These are phyloP conservation scores for Xestia ashworthii DNA, from an alignment of 2,888 invertebrate species.

Conservation along the genomic window DNA sequence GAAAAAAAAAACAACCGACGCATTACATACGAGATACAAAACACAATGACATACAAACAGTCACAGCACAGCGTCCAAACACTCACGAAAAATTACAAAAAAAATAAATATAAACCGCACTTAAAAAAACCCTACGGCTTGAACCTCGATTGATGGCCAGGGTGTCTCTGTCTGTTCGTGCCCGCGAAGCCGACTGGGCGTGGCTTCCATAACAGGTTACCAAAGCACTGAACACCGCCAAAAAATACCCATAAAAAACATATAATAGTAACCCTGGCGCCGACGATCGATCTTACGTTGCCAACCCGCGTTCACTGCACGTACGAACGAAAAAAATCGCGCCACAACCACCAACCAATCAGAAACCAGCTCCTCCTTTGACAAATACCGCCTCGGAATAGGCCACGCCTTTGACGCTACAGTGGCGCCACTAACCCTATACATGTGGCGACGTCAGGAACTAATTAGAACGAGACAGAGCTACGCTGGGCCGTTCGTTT, in stretches of 20 bases:
- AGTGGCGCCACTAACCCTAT: constrained; percentile 83
- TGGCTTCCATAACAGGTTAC: constrained; percentile 88
- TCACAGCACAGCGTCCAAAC: constrained; percentile 82
- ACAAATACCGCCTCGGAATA: constrained; percentile 77
- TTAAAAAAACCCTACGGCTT: constrained; percentile 85
- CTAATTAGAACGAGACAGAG: constrained; percentile 86
- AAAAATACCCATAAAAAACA: constrained; percentile 90
- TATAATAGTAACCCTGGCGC: constrained; percentile 88
- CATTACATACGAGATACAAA: constrained; percentile 50
- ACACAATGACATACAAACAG: constrained; percentile 67
- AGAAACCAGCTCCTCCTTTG: constrained; percentile 72
- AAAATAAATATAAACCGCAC: constrained; percentile 80
- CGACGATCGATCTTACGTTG: constrained; percentile 86
- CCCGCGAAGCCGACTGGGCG: constrained; percentile 84
- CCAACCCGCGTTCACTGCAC: constrained; percentile 87
- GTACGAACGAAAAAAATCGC: constrained; percentile 87
- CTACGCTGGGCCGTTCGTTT: constrained; percentile 87
- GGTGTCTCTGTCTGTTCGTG: constrained; percentile 81
- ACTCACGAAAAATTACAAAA: constrained; percentile 79
- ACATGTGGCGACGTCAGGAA: constrained; percentile 83
- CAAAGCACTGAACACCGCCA: constrained; percentile 86
- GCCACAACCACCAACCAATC: constrained; percentile 81
- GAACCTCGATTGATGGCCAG: constrained; percentile 85
- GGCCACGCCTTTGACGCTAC: constrained; percentile 76
- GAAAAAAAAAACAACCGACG: constrained; percentile 8